Base-by-base conservation (phyloP, 2,113 vertebrate species). In the Romanogobio albipinnatus region DNA sequence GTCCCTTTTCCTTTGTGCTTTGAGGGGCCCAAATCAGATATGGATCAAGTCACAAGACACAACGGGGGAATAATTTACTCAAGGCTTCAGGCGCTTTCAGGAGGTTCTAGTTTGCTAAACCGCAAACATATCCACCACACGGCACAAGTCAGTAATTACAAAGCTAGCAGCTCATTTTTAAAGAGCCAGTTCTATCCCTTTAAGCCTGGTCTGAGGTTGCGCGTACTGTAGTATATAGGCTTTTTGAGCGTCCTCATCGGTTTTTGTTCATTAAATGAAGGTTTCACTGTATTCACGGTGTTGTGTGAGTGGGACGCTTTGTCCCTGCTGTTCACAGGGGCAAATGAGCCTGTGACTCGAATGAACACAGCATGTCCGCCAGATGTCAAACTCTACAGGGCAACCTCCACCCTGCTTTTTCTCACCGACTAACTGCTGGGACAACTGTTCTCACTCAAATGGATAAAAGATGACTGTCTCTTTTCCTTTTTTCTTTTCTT, bases 391-490 rank as follows among this genome's bases (percentile, higher is more conserved):
- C 66, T 82, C 29, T 71, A 71, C 80, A 51, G 81, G 81, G 66
- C 66, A 82, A 82, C 81, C 64, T 81, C 79, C 66, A 68, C 51
- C 33, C 76, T 43, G 76, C 62, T 80, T 59, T 79, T 78, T 85
- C 75, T 85, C 84, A 78, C 29, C 58, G 36, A 91, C 90, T 85
- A 8, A 86, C 86, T 84, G 88, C 87, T 91, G 89, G 91, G 91
- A 93, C 92, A 94, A 93, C 93, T 93, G 94, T 90, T 91, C 92
- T 91, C 90, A 91, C 91, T 94, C 94, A 94, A 90, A 93, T 78
- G 91, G 92, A 93, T 94, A 94, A 93, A 93, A 93, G 93, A 93
- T 92, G 92, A 91, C 91, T 92, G 91, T 92, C 90, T 92, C 90
- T 86, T 90, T 89, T 87, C 85, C 83, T 86, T 85, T 45, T 53